Evolutionary conservation across 2,888 invertebrate genomes (phyloP).

Genomic region (Meganola albula): DNA sequence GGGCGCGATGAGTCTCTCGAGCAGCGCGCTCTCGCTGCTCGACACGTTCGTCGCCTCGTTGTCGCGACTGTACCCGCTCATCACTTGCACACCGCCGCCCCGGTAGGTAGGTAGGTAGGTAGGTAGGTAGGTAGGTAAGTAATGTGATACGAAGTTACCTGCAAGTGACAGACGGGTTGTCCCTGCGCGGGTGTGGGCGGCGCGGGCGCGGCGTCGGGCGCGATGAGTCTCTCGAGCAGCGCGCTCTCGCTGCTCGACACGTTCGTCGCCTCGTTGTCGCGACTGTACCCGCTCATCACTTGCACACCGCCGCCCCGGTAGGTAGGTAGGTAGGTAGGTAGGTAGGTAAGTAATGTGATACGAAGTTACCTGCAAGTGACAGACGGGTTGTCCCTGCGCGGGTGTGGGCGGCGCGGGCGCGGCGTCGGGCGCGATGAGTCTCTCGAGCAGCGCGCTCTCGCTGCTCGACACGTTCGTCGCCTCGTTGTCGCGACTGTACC

Average conservation of each 20-base stretch:
- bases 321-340: no score
- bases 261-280: slow-evolving; percentile 36
- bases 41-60: slow-evolving; percentile 37
- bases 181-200: slow-evolving; percentile 25
- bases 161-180: slow-evolving; percentile 36
- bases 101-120: no score
- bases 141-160: no score
- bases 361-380: slow-evolving; percentile 39
- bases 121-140: no score
- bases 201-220: slow-evolving; percentile 25
- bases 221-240: slow-evolving; percentile 37
- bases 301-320: no score
- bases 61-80: no score
- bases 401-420: slow-evolving; percentile 25
- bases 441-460: slow-evolving; percentile 37
- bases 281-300: no score
- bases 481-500: no score
- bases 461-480: slow-evolving; percentile 38
- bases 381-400: slow-evolving; percentile 27
- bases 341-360: no score
- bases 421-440: slow-evolving; percentile 35
- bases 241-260: slow-evolving; percentile 40
- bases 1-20: slow-evolving; percentile 37
- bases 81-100: no score
- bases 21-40: slow-evolving; percentile 36